A percentile compares a stretch with the other conserved stretches of the same genome.
phyloP scores from a whole-genome alignment of 1,140 invertebrate genomes.

The Drosophila erecta region DNA sequence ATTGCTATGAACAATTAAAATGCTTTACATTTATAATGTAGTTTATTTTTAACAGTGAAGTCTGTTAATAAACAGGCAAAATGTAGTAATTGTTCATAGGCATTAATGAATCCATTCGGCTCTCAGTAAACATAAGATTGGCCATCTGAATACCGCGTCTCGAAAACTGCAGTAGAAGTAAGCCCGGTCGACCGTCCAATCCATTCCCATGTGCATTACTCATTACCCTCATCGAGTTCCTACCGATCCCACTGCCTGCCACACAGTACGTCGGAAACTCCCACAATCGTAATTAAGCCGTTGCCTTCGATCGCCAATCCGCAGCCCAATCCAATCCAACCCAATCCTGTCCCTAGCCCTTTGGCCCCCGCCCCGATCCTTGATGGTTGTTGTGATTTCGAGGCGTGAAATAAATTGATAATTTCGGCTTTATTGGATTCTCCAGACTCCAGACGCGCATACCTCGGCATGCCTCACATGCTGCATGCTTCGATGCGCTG shows the following conservation, averaged over 20 bases:
- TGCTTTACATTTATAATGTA: no score
- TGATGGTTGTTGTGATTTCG: constrained; percentile 66
- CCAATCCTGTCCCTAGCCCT: neutral
- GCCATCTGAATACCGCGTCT: neutral
- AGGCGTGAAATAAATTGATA: constrained; percentile 84
- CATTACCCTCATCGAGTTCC: constrained; percentile 40
- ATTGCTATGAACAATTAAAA: no score
- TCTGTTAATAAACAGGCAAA: no score
- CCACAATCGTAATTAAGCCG: constrained; percentile 71
- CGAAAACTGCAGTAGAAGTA: neutral
- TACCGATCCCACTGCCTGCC: constrained; percentile 15
- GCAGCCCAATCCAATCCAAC: neutral
- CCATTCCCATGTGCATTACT: constrained; percentile 27
- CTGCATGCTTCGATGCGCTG: constrained; percentile 55
- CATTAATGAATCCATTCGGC: neutral
- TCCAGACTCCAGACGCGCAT: constrained; percentile 34
- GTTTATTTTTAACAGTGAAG: no score
- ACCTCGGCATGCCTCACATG: constrained; percentile 29
- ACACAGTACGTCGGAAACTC: constrained; percentile 24
- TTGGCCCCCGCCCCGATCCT: constrained; percentile 22
- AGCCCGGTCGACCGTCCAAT: neutral
- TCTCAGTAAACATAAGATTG: neutral
- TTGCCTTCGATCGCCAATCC: constrained; percentile 48
- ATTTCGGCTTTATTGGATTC: constrained; percentile 82
- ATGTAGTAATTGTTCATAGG: no score